Evolutionary conservation across 2,888 invertebrate genomes (phyloP), one percentile per base, ranked within the genome.

Genomic region (Incurvaria masculella): DNA sequence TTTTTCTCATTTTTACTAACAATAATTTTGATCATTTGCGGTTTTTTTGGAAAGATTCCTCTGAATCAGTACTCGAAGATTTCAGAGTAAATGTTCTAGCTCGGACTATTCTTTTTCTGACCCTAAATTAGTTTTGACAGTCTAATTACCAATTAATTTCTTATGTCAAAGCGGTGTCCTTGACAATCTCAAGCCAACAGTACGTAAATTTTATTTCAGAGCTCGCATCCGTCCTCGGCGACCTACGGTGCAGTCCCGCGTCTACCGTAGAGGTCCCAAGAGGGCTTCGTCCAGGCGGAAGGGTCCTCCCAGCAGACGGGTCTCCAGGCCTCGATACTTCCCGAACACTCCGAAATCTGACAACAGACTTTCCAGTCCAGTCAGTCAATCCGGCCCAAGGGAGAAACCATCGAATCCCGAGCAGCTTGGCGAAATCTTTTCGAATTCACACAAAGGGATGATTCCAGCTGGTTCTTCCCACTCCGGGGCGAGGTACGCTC

Each of bases 201-300:
- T n/a, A n/a, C n/a, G n/a, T n/a, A n/a, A n/a, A n/a, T n/a, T n/a
- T n/a, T 39, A 45, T 64, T 61, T 33, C 64, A 74, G 72, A 53
- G 56, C 68, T 49, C 66, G 66, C 42, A 62, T 58, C 44, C 63
- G 67, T 33, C 57, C 62, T 20, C 63, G 69, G 46, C 60, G 71
- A 53, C 74, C 73, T 10, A 62, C 68, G 14, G 33, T n/a, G 11
- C 33, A 33, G 33, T 4, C 33, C 3, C 33, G 33, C 14, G 14
- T 4, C 6, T n/a, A 33, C 3, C 33, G 14, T 3, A 3, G 33
- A 23, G 33, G 8, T 14, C 14, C 8, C 11, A 33, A 11, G 14
- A 33, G 11, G 14, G 11, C 4, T 14, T 11, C 33, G 3, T n/a
- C 33, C 33, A 33, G 33, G 33, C n/a, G n/a, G 14, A 33, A 6